Conservation (phyloP, 2,113 vertebrate species). For the Chloebia gouldiae region DNA sequence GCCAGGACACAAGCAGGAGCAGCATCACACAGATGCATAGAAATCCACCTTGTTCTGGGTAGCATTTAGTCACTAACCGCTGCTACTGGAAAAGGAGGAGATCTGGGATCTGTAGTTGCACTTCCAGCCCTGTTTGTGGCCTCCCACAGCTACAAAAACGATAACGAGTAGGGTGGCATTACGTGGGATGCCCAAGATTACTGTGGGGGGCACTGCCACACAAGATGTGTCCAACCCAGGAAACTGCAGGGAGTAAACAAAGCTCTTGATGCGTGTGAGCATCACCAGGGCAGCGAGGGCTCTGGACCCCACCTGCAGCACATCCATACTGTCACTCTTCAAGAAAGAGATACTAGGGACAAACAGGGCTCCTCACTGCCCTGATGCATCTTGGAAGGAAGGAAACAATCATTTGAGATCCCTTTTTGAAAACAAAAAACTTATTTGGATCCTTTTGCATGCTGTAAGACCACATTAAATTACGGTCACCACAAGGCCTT, state of each 20-base stretch:
- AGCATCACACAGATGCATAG: accelerated
- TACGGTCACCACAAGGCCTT: not conserved
- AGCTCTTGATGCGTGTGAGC: accelerated
- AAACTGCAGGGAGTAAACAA: not conserved
- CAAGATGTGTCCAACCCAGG: not conserved
- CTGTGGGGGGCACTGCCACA: not conserved
- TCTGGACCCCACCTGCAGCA: not conserved
- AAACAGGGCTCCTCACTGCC: not conserved
- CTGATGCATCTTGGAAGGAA: not conserved
- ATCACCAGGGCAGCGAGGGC: accelerated
- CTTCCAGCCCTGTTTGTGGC: not conserved
- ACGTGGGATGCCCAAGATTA: not conserved
- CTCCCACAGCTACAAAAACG: not conserved
- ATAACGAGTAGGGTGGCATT: accelerated
- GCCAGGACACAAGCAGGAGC: not conserved
- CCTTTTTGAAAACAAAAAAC: not conserved
- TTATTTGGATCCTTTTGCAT: not conserved
- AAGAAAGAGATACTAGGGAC: not conserved
- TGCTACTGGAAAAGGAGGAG: not conserved
- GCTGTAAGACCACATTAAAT: not conserved
- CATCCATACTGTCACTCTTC: not conserved
- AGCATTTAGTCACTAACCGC: not conserved
- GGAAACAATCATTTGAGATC: not conserved
- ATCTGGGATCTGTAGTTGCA: not conserved
- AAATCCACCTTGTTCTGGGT: not conserved